Conservation (phyloP, 2,113 vertebrate genomes). For the Myiozetetes cayanensis region DNA sequence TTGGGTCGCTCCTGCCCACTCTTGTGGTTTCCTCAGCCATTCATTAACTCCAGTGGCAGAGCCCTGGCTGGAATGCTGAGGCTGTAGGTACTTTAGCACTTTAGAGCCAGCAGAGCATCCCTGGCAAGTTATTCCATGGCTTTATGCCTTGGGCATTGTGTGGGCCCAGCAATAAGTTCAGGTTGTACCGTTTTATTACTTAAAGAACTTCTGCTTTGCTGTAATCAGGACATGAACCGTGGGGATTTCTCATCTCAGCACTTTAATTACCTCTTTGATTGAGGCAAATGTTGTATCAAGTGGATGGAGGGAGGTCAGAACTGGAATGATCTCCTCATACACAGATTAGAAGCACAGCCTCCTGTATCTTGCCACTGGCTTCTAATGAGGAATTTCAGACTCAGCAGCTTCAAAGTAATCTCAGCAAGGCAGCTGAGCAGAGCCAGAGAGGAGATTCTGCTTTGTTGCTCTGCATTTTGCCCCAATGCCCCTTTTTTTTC, state of each 20-base stretch:
- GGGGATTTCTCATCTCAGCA: conserved; percentile 16
- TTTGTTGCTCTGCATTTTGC: conserved; percentile 2
- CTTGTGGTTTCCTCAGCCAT: background rate
- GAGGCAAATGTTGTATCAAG: conserved; percentile 30
- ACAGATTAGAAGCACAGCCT: background rate
- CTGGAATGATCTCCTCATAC: background rate
- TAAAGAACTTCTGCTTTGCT: background rate
- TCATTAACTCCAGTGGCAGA: too few species aligned
- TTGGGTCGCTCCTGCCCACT: background rate
- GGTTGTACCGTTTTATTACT: background rate
- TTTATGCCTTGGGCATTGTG: background rate
- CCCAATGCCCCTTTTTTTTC: background rate
- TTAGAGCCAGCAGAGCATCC: background rate
- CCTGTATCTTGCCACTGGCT: background rate
- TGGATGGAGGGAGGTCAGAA: background rate
- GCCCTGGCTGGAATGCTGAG: background rate
- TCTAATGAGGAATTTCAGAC: conserved; percentile 25
- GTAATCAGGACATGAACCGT: background rate
- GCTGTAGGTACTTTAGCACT: background rate
- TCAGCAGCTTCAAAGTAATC: conserved; percentile 16
- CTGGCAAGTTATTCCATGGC: background rate
- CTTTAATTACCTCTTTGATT: conserved; percentile 52
- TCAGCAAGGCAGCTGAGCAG: background rate
- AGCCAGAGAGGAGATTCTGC: background rate
- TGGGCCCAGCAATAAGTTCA: background rate